Percentiles rank a stretch among this genome's conserved stretches.
These are phyloP conservation scores for Melanaphis sacchari DNA, from an alignment of 1,140 invertebrate species.

Conservation along the genomic window DNA sequence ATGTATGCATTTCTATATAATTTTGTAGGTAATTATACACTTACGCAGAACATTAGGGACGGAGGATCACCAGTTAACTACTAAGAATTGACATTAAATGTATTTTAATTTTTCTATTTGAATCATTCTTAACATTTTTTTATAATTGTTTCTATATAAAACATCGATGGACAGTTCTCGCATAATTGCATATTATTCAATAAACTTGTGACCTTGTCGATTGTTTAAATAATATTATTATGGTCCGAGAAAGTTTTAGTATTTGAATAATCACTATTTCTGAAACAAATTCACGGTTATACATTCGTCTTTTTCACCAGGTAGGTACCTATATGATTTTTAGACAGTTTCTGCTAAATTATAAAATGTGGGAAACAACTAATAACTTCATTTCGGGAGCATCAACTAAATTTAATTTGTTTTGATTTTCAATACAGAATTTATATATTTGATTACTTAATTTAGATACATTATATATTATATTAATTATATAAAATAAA, in stretches of 20 bases:
- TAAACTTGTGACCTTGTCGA: neutral
- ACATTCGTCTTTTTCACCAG: neutral
- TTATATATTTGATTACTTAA: too few species aligned
- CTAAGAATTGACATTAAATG: neutral
- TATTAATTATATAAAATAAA: neutral
- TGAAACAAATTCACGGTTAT: neutral
- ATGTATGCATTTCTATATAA: neutral
- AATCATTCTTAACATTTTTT: neutral
- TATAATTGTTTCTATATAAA: constrained; percentile 7
- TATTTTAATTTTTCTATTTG: neutral
- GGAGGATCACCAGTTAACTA: neutral
- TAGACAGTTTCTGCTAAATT: neutral
- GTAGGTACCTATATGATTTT: too few species aligned
- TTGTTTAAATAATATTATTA: neutral
- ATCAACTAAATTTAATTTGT: neutral
- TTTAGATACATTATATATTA: too few species aligned
- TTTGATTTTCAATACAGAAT: neutral
- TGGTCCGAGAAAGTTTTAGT: neutral
- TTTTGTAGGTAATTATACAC: neutral
- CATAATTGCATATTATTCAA: too few species aligned
- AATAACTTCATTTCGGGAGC: neutral
- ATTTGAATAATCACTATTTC: neutral
- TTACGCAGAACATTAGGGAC: neutral
- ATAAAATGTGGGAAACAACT: neutral
- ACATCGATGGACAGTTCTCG: neutral